phyloP scores from a whole-genome alignment of 2,113 vertebrate genomes.

The Proteles cristata region DNA sequence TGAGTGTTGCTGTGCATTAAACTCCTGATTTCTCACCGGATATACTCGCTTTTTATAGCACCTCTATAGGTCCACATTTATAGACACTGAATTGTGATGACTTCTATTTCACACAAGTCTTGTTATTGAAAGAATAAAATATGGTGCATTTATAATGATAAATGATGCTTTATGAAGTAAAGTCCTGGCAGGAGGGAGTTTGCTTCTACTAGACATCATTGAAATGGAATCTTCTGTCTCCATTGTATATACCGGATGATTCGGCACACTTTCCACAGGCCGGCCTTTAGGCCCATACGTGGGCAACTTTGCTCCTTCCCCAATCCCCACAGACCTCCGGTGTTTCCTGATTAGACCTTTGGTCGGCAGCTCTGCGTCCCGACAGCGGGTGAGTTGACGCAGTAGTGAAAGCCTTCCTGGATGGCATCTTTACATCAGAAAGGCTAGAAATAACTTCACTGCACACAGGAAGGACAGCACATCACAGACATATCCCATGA shows the following conservation, averaged over 20 bases:
- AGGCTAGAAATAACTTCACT: neutral
- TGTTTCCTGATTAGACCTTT: neutral
- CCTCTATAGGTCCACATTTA: neutral
- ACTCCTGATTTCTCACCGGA: neutral
- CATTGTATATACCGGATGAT: accelerated
- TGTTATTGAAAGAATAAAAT: neutral
- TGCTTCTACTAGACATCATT: neutral
- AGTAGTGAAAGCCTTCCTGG: neutral
- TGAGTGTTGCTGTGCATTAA: neutral
- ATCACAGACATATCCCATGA: neutral
- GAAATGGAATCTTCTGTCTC: neutral
- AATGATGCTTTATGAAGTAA: neutral
- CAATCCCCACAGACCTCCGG: neutral
- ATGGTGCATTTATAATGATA: neutral
- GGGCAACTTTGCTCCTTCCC: neutral
- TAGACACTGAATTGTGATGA: neutral
- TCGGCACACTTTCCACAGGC: neutral
- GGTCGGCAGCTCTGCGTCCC: neutral
- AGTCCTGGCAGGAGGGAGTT: neutral
- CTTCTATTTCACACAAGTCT: neutral
- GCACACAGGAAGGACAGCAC: neutral
- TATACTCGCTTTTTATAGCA: neutral
- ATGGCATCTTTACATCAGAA: neutral
- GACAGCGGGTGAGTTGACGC: neutral
- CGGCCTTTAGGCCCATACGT: neutral